These are phyloP conservation scores for Botia kubotai DNA, from an alignment of 2,797 vertebrate genomes.

Conservation along the genomic window DNA sequence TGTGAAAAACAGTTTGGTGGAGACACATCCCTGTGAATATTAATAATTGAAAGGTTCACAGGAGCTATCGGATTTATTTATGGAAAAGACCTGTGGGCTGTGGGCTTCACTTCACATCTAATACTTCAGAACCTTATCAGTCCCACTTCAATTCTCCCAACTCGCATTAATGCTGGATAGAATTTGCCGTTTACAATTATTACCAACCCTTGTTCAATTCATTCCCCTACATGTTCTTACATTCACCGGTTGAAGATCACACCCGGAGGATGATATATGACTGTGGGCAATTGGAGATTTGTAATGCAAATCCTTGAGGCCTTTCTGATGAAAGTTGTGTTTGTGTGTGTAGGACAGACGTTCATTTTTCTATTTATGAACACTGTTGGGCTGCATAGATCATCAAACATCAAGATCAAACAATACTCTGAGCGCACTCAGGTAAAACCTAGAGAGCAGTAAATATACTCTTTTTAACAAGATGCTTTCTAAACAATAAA, in stretches of 20 bases:
- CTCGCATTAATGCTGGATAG: slow-evolving; percentile 46
- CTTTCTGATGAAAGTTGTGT: slow-evolving; percentile 17
- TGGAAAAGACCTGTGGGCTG: slow-evolving; percentile 54
- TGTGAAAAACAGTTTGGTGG: slow-evolving; percentile 66
- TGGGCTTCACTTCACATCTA: slow-evolving; percentile 43
- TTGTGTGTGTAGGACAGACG: slow-evolving; percentile 30
- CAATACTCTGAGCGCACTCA: neutral
- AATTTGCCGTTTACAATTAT: slow-evolving; percentile 42
- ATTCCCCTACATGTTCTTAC: slow-evolving; percentile 44
- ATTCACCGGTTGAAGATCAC: slow-evolving; percentile 13
- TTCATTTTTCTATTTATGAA: slow-evolving; percentile 22
- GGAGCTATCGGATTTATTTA: slow-evolving; percentile 68
- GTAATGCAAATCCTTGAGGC: slow-evolving; percentile 21
- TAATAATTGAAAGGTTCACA: slow-evolving; percentile 76
- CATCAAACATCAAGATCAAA: slow-evolving; percentile 15
- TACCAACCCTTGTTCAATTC: slow-evolving; percentile 57
- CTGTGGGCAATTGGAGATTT: slow-evolving; percentile 31
- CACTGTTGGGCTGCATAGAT: slow-evolving; percentile 23
- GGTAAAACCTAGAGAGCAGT: slow-evolving; percentile 11
- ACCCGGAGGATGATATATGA: slow-evolving; percentile 23
- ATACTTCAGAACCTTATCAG: slow-evolving; percentile 55
- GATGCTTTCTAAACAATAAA: slow-evolving; percentile 1
- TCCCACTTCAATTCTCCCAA: slow-evolving; percentile 40
- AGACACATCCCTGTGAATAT: slow-evolving; percentile 67
- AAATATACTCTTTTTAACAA: slow-evolving; percentile 1